These are phyloP conservation scores for Teleogryllus oceanicus DNA, from an alignment of 2,888 invertebrate species.

Conservation along the genomic window DNA sequence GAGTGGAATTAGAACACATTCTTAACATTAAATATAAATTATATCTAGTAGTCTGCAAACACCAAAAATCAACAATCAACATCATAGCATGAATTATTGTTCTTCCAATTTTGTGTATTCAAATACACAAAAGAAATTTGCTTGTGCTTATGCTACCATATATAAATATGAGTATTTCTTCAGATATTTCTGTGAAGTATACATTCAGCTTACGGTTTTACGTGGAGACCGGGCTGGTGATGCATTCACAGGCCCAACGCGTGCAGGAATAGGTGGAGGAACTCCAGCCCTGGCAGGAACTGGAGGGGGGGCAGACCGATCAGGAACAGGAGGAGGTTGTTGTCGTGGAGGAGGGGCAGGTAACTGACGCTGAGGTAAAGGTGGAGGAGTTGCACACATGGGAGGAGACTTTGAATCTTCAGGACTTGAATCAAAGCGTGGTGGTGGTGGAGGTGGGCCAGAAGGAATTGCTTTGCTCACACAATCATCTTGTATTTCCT, in stretches of 20 bases:
- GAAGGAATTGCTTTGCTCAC: slow-evolving; percentile 45
- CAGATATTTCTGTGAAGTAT: background rate
- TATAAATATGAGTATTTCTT: background rate
- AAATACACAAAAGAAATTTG: background rate
- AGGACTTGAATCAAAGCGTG: slow-evolving; percentile 30
- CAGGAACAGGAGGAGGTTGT: slow-evolving; percentile 49
- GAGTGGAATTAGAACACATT: no score
- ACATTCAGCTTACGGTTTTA: slow-evolving; percentile 27
- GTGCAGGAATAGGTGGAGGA: slow-evolving; percentile 58
- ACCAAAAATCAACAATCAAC: no score
- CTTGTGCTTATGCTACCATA: background rate
- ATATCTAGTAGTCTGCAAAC: no score
- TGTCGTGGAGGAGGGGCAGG: slow-evolving; percentile 45
- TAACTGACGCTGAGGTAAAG: slow-evolving; percentile 45
- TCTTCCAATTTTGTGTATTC: background rate
- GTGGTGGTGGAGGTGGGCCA: slow-evolving; percentile 46
- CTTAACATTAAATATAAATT: no score
- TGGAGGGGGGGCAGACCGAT: slow-evolving; percentile 45
- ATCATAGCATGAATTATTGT: no score
- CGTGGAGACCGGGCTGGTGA: slow-evolving; percentile 33
- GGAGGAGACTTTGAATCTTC: slow-evolving; percentile 38
- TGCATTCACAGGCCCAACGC: slow-evolving; percentile 47
- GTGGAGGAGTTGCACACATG: slow-evolving; percentile 37
- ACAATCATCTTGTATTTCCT: slow-evolving; percentile 46
- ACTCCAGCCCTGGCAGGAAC: slow-evolving; percentile 44